phyloP scores from a whole-genome alignment of 1,140 invertebrate species.

The Drosophila orena region DNA sequence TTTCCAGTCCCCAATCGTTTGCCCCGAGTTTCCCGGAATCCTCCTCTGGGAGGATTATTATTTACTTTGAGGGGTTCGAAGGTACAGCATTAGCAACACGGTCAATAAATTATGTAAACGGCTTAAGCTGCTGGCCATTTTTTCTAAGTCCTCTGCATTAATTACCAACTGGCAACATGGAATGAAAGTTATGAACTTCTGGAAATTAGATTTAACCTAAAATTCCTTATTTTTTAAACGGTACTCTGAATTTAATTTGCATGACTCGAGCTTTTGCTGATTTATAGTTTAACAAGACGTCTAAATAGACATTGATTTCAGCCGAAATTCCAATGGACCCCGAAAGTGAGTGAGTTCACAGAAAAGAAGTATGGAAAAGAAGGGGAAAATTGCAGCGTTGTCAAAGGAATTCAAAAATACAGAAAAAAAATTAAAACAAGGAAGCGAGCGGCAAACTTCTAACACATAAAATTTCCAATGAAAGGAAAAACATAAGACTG shows the following conservation, averaged over 20 bases:
- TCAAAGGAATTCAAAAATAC: constrained; percentile 19
- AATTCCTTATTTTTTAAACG: too few relatives aligned
- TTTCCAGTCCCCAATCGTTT: neutral
- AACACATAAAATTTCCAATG: constrained; percentile 65
- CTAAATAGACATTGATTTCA: constrained; percentile 4
- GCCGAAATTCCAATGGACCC: neutral
- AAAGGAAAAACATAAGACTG: constrained; percentile 70
- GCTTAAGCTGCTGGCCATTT: constrained; percentile 63
- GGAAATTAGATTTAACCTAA: constrained; percentile 1
- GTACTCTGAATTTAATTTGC: too few relatives aligned
- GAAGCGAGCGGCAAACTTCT: constrained; percentile 12
- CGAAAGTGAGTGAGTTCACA: constrained; percentile 27
- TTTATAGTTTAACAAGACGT: neutral
- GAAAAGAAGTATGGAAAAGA: constrained; percentile 1
- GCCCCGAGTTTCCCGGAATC: constrained; percentile 1
- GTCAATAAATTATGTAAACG: constrained; percentile 78
- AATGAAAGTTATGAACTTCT: constrained; percentile 10
- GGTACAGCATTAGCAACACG: constrained; percentile 10
- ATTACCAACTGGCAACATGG: constrained; percentile 37
- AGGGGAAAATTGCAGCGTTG: constrained; percentile 54
- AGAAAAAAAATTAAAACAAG: constrained; percentile 31
- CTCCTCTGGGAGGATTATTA: constrained; percentile 60
- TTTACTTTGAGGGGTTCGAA: constrained; percentile 60
- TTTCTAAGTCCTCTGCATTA: constrained; percentile 51
- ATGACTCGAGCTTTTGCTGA: too few relatives aligned